phyloP scores from a whole-genome alignment of 2,797 vertebrate species.

The Chaetophractus vellerosus region DNA sequence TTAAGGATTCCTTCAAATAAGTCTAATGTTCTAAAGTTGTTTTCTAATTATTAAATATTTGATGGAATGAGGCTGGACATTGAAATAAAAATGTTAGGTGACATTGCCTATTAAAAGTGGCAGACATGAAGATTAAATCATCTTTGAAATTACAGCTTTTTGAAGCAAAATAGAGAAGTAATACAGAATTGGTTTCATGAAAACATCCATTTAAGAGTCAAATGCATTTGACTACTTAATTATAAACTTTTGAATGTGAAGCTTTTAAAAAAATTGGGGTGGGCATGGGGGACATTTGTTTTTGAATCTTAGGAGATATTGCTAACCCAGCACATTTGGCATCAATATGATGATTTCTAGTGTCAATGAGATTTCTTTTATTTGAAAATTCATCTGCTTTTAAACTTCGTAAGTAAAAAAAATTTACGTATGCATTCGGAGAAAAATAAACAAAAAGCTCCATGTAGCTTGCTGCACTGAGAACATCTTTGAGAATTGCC shows the following conservation, averaged over 20 bases:
- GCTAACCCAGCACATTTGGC: background rate
- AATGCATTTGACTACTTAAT: conserved; percentile 46
- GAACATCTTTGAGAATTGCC: conserved; percentile 10
- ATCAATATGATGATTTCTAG: conserved; percentile 21
- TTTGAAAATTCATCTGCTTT: conserved; percentile 36
- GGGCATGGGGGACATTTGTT: background rate
- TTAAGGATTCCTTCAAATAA: conserved; percentile 36
- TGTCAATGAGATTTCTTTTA: background rate
- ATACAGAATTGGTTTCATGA: conserved; percentile 45
- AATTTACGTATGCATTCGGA: background rate
- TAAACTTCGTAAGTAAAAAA: background rate
- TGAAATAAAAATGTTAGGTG: conserved; percentile 49
- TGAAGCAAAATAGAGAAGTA: conserved; percentile 40
- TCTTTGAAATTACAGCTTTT: conserved; percentile 55
- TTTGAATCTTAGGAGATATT: conserved; percentile 25
- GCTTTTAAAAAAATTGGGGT: background rate
- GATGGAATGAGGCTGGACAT: background rate
- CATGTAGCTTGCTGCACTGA: background rate
- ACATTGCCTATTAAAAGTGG: conserved; percentile 9
- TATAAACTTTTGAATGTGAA: conserved; percentile 43
- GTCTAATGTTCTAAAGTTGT: background rate
- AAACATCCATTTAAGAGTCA: conserved; percentile 56
- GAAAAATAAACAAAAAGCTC: background rate
- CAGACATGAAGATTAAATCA: conserved; percentile 37
- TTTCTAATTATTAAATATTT: conserved; percentile 61